Base-by-base conservation (phyloP, 2,888 invertebrate species). In the Leptopilina drosophilae region DNA sequence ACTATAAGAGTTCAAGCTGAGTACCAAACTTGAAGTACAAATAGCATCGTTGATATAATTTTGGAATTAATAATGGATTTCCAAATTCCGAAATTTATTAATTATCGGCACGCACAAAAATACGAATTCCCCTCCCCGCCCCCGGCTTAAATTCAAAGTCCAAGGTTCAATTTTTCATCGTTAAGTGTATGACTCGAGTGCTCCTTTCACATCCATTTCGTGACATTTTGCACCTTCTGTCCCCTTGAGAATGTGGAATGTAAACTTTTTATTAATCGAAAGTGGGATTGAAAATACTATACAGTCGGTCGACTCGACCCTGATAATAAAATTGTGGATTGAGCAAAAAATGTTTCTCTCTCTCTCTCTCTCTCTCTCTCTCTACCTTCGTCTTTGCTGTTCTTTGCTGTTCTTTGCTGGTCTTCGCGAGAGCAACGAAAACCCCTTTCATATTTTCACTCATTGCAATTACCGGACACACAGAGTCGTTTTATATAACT, bases 361-460 rank as follows among this genome's bases (percentile, higher is more conserved):
- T 73, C 2, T 33, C 9, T 73, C 9, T 73, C 2, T 33, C 9
- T 73, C n/a, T 73, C 73, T 73, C n/a, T 73, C 9, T 73, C 2
- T 33, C 9, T 73, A 56, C 33, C 73, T 42, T 8, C 56, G 56
- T 73, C 73, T 56, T 73, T 14, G 14, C 56, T 26, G 20, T 2
- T 73, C 73, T 56, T 73, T 14, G 14, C 56, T 26, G 20, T 2
- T n/a, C 11, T 4, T 5, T n/a, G n/a, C 53, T 26, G 20, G 15
- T 53, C 69, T 62, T 64, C 73, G n/a, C 46, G 65, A 14, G 65
- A 11, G 8, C 49, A 40, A 62, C 76, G 78, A 76, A 78, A 79
- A 79, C 80, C 79, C 67, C 76, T 80, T 77, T 78, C 78, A 78
- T 66, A 78, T 82, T 82, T 82, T 80, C 82, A 82, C 75, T 78